phyloP scores from a whole-genome alignment of 2,888 invertebrate genomes.

The Linhomoeus sp. region DNA sequence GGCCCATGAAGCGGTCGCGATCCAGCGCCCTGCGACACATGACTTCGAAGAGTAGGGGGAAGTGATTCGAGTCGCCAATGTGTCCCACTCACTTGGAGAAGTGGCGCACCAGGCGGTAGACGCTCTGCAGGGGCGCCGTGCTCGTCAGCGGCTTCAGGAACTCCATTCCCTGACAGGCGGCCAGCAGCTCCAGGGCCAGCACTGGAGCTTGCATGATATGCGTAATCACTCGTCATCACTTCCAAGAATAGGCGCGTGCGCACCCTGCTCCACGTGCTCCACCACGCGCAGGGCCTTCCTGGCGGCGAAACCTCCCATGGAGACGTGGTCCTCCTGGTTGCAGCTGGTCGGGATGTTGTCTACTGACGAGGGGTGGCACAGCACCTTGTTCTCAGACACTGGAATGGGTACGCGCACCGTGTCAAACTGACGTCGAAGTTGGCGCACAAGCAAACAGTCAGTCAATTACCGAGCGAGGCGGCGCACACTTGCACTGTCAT shows the following conservation, averaged over 20 bases:
- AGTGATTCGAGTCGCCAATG: too few species aligned
- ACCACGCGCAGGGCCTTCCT: constrained; percentile 41
- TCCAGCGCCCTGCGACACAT: constrained; percentile 43
- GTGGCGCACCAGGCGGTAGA: constrained; percentile 40
- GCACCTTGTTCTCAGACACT: constrained; percentile 48
- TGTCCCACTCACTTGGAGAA: constrained; percentile 37
- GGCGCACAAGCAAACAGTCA: too few species aligned
- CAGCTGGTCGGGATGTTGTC: constrained; percentile 46
- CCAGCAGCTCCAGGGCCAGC: constrained; percentile 44
- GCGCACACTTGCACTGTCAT: constrained; percentile 49
- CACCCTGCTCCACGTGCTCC: constrained; percentile 31
- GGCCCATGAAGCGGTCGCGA: constrained; percentile 44
- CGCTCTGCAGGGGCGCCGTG: constrained; percentile 43
- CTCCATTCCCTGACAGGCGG: constrained; percentile 47
- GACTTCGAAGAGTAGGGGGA: too few species aligned
- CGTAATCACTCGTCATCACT: too few species aligned
- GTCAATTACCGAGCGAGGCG: constrained; percentile 31
- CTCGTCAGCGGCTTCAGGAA: constrained; percentile 44
- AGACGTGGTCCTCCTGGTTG: constrained; percentile 48
- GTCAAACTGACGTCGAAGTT: too few species aligned
- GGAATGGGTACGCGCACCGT: too few species aligned
- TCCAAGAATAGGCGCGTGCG: too few species aligned
- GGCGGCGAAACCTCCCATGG: constrained; percentile 47
- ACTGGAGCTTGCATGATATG: constrained; percentile 33
- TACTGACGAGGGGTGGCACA: constrained; percentile 46